These are phyloP conservation scores for Periplaneta americana DNA, from an alignment of 1,140 invertebrate species.

Conservation along the genomic window DNA sequence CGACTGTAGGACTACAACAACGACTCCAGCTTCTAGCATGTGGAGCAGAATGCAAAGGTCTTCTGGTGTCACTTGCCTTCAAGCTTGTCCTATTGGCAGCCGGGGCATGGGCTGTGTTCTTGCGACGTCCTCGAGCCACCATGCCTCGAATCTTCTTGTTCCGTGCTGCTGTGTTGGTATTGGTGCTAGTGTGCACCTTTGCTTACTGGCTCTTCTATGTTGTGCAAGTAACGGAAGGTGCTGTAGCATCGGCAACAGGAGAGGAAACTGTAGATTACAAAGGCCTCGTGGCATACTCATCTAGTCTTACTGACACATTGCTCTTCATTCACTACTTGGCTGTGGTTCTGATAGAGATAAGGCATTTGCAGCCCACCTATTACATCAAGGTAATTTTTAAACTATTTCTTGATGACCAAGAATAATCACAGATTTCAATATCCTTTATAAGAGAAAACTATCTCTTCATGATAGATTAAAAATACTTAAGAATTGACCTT, in stretches of 20 bases:
- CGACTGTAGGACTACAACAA: slow-evolving; percentile 45
- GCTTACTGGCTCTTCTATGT: slow-evolving; percentile 97
- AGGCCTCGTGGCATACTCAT: slow-evolving; percentile 83
- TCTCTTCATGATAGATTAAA: too few relatives aligned
- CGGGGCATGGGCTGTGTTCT: slow-evolving; percentile 86
- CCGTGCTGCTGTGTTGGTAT: slow-evolving; percentile 76
- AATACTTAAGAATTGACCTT: too few relatives aligned
- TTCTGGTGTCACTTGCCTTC: slow-evolving; percentile 85
- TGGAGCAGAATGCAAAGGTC: slow-evolving; percentile 82
- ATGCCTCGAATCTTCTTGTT: slow-evolving; percentile 92
- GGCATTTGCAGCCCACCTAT: slow-evolving; percentile 84
- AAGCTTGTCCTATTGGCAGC: slow-evolving; percentile 85
- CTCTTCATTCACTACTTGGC: slow-evolving; percentile 94
- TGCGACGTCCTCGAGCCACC: slow-evolving; percentile 70
- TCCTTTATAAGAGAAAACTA: too few relatives aligned
- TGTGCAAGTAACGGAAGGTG: slow-evolving; percentile 79
- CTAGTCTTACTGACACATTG: slow-evolving; percentile 85
- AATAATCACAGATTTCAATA: too few relatives aligned
- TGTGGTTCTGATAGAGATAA: slow-evolving; percentile 85
- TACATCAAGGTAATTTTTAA: slow-evolving; percentile 74
- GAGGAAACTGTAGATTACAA: slow-evolving; percentile 76
- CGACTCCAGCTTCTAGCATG: slow-evolving; percentile 56
- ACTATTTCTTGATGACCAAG: too few relatives aligned
- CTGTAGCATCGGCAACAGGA: slow-evolving; percentile 65
- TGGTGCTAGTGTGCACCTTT: slow-evolving; percentile 90